phyloP scores from a whole-genome alignment of 53 echinoderm and acorn worm species.

The Luidia sarsii region DNA sequence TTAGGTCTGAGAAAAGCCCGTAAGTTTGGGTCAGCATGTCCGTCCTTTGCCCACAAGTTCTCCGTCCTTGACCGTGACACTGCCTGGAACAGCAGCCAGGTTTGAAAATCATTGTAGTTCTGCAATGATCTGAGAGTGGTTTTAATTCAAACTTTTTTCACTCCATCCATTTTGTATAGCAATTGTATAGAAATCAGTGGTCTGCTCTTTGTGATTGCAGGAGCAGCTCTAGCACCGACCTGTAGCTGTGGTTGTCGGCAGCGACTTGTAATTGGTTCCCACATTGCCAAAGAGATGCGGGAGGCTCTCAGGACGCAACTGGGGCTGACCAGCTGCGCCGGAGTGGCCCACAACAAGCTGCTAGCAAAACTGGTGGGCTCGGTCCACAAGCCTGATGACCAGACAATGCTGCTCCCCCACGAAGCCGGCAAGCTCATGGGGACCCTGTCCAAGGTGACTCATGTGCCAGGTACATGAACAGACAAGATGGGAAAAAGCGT shows the following conservation, averaged over 20 bases:
- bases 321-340: slow-evolving; percentile 90
- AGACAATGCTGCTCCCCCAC: slow-evolving; percentile 75
- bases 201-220: background rate
- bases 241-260: slow-evolving; percentile 82
- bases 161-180: too few species aligned
- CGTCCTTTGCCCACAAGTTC: too few species aligned
- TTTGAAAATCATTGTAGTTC: too few species aligned
- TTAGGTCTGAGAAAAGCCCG: too few species aligned
- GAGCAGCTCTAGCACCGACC: background rate
- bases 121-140: too few species aligned
- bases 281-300: slow-evolving; percentile 83
- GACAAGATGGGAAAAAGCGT: too few species aligned
- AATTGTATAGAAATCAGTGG: too few species aligned
- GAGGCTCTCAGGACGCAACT: slow-evolving; percentile 55
- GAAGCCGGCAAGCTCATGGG: slow-evolving; percentile 55
- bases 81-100: too few species aligned
- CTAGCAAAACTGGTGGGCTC: slow-evolving; percentile 88
- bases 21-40: too few species aligned
- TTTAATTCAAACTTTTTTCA: too few species aligned
- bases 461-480: slow-evolving; percentile 84
- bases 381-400: slow-evolving; percentile 87
- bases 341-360: slow-evolving; percentile 86
- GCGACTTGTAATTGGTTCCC: slow-evolving; percentile 74
- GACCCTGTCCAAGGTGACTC: slow-evolving; percentile 59
- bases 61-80: too few species aligned